phyloP scores from a whole-genome alignment of 1,140 invertebrate species.

The Platorchestia sp. region DNA sequence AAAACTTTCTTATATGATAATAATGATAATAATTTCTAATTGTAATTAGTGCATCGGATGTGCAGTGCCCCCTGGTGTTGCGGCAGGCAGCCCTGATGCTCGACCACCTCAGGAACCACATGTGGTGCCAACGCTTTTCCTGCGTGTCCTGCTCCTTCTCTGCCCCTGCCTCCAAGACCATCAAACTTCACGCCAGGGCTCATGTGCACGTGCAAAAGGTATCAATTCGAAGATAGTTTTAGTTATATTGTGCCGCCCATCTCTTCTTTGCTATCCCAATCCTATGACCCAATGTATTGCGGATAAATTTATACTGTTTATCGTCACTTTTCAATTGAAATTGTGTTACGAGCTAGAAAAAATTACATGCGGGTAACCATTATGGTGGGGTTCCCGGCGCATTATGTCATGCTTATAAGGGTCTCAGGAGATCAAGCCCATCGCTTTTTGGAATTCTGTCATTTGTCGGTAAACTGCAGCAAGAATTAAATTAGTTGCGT shows the following conservation, averaged over 20 bases:
- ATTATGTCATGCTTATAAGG: too few relatives aligned
- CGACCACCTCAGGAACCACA: conserved; percentile 49
- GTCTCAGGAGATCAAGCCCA: too few relatives aligned
- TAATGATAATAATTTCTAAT: not conserved
- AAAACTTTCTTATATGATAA: not conserved
- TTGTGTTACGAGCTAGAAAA: not conserved
- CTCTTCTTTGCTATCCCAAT: not conserved
- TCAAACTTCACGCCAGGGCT: conserved; percentile 24
- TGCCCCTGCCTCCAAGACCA: conserved; percentile 22
- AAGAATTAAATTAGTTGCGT: too few relatives aligned
- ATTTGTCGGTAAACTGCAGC: too few relatives aligned
- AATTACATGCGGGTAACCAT: not conserved
- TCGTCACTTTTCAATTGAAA: not conserved
- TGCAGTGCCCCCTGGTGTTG: conserved; percentile 20
- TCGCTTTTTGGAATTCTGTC: too few relatives aligned
- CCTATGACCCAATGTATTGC: not conserved
- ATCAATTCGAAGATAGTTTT: not conserved
- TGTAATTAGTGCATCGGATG: not conserved
- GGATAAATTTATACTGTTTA: not conserved
- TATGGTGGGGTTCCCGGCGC: not conserved
- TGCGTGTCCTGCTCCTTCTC: not conserved
- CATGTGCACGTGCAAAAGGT: conserved; percentile 34
- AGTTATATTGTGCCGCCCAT: not conserved
- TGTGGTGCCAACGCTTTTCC: conserved; percentile 32
- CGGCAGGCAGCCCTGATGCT: conserved; percentile 18